A percentile compares a stretch with the other conserved stretches of the same genome.
Evolutionary conservation across 2,113 vertebrate species (phyloP).

Genomic region (Cettia cetti): DNA sequence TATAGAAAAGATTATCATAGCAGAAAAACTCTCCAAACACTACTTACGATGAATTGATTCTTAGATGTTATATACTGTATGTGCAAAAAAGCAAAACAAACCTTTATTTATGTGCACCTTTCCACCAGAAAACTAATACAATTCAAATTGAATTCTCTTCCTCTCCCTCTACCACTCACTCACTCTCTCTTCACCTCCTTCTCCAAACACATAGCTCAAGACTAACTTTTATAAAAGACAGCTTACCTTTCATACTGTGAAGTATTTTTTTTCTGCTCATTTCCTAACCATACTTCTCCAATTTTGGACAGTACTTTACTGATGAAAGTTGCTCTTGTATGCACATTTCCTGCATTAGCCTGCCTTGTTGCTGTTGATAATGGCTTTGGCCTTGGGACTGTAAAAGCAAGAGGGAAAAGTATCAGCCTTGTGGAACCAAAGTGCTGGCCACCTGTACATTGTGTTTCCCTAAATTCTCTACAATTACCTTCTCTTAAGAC

Average conservation of each 20-base stretch:
- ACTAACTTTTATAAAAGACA: neutral
- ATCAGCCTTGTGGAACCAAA: neutral
- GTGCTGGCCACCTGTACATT: neutral
- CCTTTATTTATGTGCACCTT: neutral
- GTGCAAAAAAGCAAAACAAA: neutral
- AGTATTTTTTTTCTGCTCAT: slow-evolving; percentile 52
- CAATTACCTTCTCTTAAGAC: slow-evolving; percentile 83
- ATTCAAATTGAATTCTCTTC: fast-evolving
- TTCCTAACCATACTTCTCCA: slow-evolving; percentile 84
- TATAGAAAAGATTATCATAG: neutral
- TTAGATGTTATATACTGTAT: fast-evolving
- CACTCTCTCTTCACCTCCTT: neutral
- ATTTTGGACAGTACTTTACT: slow-evolving; percentile 87
- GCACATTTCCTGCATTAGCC: slow-evolving; percentile 75
- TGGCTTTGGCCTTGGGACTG: slow-evolving; percentile 87
- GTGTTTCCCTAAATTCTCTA: no score
- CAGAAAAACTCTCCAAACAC: neutral
- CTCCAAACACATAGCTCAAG: fast-evolving
- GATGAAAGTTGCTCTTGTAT: slow-evolving; percentile 89
- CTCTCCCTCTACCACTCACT: neutral
- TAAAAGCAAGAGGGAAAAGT: neutral
- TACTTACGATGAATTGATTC: fast-evolving
- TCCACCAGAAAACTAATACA: neutral
- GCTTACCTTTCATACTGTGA: slow-evolving; percentile 75
- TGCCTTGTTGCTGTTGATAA: slow-evolving; percentile 86